A percentile compares a stretch with the other conserved stretches of the same genome.
phyloP scores from a whole-genome alignment of 2,888 invertebrate genomes.

The Nycteola revayana region DNA sequence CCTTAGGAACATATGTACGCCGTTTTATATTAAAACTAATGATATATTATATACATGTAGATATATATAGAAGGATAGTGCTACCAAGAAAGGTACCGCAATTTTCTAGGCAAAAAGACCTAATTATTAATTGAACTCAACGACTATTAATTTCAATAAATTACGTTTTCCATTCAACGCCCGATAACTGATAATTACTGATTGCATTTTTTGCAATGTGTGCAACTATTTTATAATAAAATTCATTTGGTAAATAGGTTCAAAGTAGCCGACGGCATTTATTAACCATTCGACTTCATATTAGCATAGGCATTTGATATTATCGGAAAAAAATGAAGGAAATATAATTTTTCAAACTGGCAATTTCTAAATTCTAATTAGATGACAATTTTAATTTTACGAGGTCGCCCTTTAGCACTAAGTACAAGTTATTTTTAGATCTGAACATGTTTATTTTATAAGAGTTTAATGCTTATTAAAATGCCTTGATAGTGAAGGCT shows the following conservation, averaged over 20 bases:
- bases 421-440: too few species aligned
- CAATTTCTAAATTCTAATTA: slow-evolving; percentile 29
- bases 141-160: slow-evolving; percentile 19
- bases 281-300: slow-evolving; percentile 12
- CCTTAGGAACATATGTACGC: too few species aligned
- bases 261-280: slow-evolving; percentile 20
- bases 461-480: too few species aligned
- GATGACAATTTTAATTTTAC: slow-evolving; percentile 20
- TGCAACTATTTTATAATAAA: slow-evolving; percentile 11
- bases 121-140: slow-evolving; percentile 5
- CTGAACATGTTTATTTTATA: too few species aligned
- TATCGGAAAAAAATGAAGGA: slow-evolving; percentile 14
- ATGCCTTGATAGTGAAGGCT: too few species aligned
- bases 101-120: slow-evolving; percentile 7
- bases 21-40: too few species aligned
- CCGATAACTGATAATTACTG: slow-evolving; percentile 9
- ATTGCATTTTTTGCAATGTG: slow-evolving; percentile 15
- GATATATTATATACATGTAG: too few species aligned
- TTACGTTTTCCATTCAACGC: slow-evolving; percentile 11
- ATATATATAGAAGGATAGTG: too few species aligned
- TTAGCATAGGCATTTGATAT: slow-evolving; percentile 19
- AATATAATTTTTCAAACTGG: slow-evolving; percentile 17
- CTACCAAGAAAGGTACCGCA: not conserved
- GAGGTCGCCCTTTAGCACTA: slow-evolving; percentile 4
- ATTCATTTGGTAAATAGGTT: slow-evolving; percentile 17